Conservation (phyloP, 2,113 vertebrate species). For the Gambusia holbrooki region DNA sequence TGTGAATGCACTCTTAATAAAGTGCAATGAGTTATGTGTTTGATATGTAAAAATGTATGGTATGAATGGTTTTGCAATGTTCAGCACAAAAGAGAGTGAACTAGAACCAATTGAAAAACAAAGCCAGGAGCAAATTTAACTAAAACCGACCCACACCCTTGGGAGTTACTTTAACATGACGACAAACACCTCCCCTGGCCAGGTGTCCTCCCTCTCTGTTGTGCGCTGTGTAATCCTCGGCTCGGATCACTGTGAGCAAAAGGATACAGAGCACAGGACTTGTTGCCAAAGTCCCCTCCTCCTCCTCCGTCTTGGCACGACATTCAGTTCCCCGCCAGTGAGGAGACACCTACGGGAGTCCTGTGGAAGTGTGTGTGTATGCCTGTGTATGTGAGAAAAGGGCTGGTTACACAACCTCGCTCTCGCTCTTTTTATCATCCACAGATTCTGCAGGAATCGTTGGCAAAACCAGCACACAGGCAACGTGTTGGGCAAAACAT, state of each 20-base stretch:
- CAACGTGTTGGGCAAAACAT: constrained; percentile 64
- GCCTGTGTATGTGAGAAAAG: constrained; percentile 1
- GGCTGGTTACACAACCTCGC: constrained; percentile 54
- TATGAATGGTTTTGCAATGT: background rate
- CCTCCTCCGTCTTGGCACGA: constrained; percentile 55
- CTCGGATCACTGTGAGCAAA: constrained; percentile 61
- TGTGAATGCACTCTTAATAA: background rate
- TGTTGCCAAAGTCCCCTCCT: constrained; percentile 52
- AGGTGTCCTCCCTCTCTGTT: constrained; percentile 55
- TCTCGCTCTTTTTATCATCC: constrained; percentile 36
- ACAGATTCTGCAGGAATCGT: constrained; percentile 56
- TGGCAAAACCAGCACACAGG: constrained; percentile 58
- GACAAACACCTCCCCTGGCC: constrained; percentile 50
- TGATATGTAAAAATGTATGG: background rate
- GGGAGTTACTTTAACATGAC: constrained; percentile 20
- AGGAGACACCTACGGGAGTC: constrained; percentile 73
- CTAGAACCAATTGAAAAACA: constrained; percentile 2
- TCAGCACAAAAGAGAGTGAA: constrained; percentile 3
- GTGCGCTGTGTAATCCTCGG: constrained; percentile 59
- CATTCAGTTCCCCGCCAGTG: constrained; percentile 52
- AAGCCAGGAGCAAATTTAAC: constrained; percentile 22
- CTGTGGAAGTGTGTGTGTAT: constrained; percentile 37
- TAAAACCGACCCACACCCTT: constrained; percentile 16
- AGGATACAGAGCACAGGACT: constrained; percentile 52
- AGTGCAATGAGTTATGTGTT: background rate